A percentile compares a stretch with the other conserved stretches of the same genome.
Conservation (phyloP, 1,140 invertebrate species). For the Polyergus mexicanus region DNA sequence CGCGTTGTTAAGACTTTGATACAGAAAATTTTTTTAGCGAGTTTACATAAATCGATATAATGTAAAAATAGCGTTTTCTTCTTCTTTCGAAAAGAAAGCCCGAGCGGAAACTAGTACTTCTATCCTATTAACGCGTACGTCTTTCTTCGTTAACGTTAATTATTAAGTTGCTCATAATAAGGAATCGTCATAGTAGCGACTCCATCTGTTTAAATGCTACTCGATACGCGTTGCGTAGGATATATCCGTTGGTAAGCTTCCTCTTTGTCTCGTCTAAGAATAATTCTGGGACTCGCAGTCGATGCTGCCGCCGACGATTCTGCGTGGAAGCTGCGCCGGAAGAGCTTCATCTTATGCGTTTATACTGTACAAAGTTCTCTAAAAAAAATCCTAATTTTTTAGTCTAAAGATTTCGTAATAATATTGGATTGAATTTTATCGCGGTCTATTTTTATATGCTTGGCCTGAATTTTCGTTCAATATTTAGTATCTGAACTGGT, state of each 20-base stretch:
- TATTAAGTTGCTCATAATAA: slow-evolving; percentile 62
- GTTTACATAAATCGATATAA: not conserved
- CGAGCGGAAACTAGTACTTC: slow-evolving; percentile 6
- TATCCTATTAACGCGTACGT: slow-evolving; percentile 32
- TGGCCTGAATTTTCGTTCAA: not conserved
- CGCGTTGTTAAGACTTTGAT: not conserved
- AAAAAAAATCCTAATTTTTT: slow-evolving; percentile 1
- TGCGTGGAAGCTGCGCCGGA: slow-evolving; percentile 25
- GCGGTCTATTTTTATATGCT: not conserved
- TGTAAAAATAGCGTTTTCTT: not conserved
- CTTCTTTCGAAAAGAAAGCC: not conserved
- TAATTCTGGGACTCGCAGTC: slow-evolving; percentile 43
- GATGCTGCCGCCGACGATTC: slow-evolving; percentile 71
- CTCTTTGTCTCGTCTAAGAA: slow-evolving; percentile 46
- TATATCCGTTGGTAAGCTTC: slow-evolving; percentile 70
- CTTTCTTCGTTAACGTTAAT: slow-evolving; percentile 64
- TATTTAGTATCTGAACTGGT: not conserved
- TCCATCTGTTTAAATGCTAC: slow-evolving; percentile 61
- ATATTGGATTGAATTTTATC: not conserved
- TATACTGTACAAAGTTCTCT: not conserved
- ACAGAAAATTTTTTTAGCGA: not conserved
- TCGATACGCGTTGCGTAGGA: not conserved
- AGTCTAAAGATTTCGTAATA: not conserved
- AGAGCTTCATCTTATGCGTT: slow-evolving; percentile 5
- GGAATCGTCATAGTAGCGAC: slow-evolving; percentile 29